phyloP scores from a whole-genome alignment of 2,888 invertebrate species.

The Parelbella ahira region DNA sequence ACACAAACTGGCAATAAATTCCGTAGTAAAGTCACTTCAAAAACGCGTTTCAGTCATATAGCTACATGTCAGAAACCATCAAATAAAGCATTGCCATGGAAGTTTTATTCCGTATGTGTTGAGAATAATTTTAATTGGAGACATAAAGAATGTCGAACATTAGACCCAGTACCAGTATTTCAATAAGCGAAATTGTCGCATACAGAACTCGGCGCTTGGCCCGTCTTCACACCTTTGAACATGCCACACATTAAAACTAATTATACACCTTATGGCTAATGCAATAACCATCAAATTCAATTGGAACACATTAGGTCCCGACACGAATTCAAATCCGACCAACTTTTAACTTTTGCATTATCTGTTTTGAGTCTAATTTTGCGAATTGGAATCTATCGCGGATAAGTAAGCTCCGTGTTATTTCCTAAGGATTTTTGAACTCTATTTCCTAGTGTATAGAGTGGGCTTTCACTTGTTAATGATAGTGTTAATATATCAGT shows the following conservation, averaged over 20 bases:
- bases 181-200: slow-evolving; percentile 69
- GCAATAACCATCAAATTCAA: slow-evolving; percentile 32
- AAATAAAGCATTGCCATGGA: slow-evolving; percentile 26
- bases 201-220: slow-evolving; percentile 45
- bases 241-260: slow-evolving; percentile 29
- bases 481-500: slow-evolving; percentile 27
- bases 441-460: slow-evolving; percentile 10
- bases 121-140: slow-evolving; percentile 66
- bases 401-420: slow-evolving; percentile 5
- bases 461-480: slow-evolving; percentile 27
- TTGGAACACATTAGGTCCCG: slow-evolving; percentile 20
- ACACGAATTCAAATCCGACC: slow-evolving; percentile 41
- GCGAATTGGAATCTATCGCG: slow-evolving; percentile 41
- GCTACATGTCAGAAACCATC: too few species aligned
- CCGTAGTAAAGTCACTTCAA: too few species aligned
- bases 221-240: slow-evolving; percentile 64
- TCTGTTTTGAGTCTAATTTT: slow-evolving; percentile 66
- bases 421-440: slow-evolving; percentile 27
- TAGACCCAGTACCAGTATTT: slow-evolving; percentile 59
- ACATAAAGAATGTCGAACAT: slow-evolving; percentile 61
- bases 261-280: slow-evolving; percentile 31
- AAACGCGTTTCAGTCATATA: too few species aligned
- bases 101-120: slow-evolving; percentile 35
- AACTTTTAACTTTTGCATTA: slow-evolving; percentile 61
- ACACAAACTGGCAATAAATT: too few species aligned